Conservation (phyloP, 2,888 invertebrate genomes). For the Cartodere bifasciata region DNA sequence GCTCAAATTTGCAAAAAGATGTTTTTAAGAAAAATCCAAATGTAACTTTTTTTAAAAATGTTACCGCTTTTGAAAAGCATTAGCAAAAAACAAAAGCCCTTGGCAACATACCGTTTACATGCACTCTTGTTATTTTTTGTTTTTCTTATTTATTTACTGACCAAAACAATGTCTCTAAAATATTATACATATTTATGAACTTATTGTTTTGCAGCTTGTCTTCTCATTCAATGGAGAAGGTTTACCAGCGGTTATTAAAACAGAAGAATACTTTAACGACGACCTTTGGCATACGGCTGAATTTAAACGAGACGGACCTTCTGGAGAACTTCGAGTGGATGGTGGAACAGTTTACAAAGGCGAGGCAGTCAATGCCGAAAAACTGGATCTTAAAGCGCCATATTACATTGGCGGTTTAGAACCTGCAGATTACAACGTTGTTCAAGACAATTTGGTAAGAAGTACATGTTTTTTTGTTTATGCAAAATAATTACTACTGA, state of each 20-base stretch:
- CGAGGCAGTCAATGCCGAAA: slow-evolving; percentile 33
- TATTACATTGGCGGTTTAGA: slow-evolving; percentile 74
- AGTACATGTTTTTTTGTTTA: neutral
- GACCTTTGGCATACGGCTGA: slow-evolving; percentile 67
- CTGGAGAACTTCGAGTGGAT: slow-evolving; percentile 57
- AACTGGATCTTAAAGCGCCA: slow-evolving; percentile 53
- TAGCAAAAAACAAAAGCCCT: no score
- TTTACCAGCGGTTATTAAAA: slow-evolving; percentile 39
- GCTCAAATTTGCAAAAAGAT: no score
- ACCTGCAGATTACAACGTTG: slow-evolving; percentile 34
- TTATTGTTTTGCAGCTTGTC: slow-evolving; percentile 39
- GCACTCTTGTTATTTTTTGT: no score
- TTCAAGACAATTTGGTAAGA: slow-evolving; percentile 28
- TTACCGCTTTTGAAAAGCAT: no score
- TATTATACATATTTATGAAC: neutral
- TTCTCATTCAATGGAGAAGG: slow-evolving; percentile 62
- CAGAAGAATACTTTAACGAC: slow-evolving; percentile 50
- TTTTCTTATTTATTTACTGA: no score
- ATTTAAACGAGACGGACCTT: slow-evolving; percentile 48
- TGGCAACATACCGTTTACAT: no score
- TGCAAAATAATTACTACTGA: slow-evolving; percentile 9
- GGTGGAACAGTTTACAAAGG: slow-evolving; percentile 42
- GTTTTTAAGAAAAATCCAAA: no score
- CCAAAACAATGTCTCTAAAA: neutral
- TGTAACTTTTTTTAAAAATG: no score